A percentile compares a stretch with the other conserved stretches of the same genome.
These are phyloP conservation scores for Caranx ignobilis DNA, from an alignment of 2,113 vertebrate genomes.

Conservation along the genomic window DNA sequence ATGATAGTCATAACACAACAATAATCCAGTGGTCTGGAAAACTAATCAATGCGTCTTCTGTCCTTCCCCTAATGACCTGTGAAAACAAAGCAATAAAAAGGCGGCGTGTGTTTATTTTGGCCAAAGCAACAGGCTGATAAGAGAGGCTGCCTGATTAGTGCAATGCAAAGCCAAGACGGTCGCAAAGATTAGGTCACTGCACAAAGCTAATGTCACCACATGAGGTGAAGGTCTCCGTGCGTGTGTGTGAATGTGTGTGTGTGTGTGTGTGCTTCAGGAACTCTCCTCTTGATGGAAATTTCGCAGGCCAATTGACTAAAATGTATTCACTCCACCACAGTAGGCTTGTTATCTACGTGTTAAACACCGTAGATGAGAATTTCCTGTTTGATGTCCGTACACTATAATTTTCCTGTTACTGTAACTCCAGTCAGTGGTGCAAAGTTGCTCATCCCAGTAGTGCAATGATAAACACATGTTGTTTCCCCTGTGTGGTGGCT, in stretches of 20 bases:
- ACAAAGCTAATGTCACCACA: slow-evolving; percentile 51
- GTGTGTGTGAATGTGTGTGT: slow-evolving; percentile 24
- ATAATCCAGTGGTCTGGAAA: slow-evolving; percentile 78
- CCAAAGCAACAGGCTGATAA: slow-evolving; percentile 82
- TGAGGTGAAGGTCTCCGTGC: slow-evolving; percentile 49
- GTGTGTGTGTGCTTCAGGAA: slow-evolving; percentile 31
- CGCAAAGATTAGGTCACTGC: slow-evolving; percentile 54
- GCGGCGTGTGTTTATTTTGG: slow-evolving; percentile 85
- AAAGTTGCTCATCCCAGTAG: slow-evolving; percentile 52
- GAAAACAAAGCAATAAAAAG: slow-evolving; percentile 84
- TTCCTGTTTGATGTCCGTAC: slow-evolving; percentile 40
- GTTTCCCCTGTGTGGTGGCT: slow-evolving; percentile 59
- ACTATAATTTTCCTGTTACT: slow-evolving; percentile 29
- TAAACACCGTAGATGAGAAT: slow-evolving; percentile 21
- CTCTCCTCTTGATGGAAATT: neutral
- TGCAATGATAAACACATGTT: slow-evolving; percentile 51
- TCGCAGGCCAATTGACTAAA: neutral
- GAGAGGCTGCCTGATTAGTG: slow-evolving; percentile 77
- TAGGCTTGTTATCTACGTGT: slow-evolving; percentile 11
- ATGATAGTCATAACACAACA: slow-evolving; percentile 83
- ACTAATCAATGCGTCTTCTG: slow-evolving; percentile 81
- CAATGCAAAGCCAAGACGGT: slow-evolving; percentile 70
- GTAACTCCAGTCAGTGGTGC: slow-evolving; percentile 23
- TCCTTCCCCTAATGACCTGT: slow-evolving; percentile 81
- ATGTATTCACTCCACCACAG: neutral